phyloP scores from a whole-genome alignment of 1,140 invertebrate species.

The Agrilus planipennis region DNA sequence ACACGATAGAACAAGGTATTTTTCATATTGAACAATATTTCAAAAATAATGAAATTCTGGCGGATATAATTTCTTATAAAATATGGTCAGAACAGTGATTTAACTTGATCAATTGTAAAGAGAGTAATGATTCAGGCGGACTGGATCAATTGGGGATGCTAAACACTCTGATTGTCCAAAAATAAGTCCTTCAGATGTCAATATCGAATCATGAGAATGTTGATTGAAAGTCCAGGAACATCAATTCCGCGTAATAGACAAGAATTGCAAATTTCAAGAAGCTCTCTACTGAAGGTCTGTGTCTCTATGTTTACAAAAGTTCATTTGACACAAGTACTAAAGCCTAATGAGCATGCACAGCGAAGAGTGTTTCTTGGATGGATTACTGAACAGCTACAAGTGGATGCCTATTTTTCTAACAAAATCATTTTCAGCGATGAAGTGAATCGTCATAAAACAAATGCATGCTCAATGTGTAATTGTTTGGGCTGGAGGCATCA shows the following conservation, averaged over 20 bases:
- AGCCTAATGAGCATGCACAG: conserved; percentile 17
- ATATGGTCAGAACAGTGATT: conserved; percentile 21
- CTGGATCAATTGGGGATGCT: conserved; percentile 8
- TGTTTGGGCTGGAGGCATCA: too few species aligned
- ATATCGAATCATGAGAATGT: conserved; percentile 21
- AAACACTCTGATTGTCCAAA: conserved; percentile 10
- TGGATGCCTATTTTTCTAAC: conserved; percentile 1
- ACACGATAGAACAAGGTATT: too few species aligned
- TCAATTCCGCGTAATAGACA: conserved; percentile 21
- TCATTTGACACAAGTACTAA: conserved; percentile 16
- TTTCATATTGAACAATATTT: too few species aligned
- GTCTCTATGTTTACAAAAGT: conserved; percentile 18
- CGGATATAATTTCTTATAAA: conserved; percentile 17
- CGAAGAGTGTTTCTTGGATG: conserved; percentile 11
- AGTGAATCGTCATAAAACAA: too few species aligned
- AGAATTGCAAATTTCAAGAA: conserved; percentile 21
- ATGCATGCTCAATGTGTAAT: too few species aligned
- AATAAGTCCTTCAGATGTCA: conserved; percentile 11
- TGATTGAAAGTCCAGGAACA: conserved; percentile 18
- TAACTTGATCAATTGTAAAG: conserved; percentile 21
- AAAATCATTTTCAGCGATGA: too few species aligned
- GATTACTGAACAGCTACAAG: conserved; percentile 10
- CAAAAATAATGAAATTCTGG: conserved; percentile 22
- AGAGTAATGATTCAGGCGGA: conserved; percentile 21
- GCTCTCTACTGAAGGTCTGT: conserved; percentile 16